Evolutionary conservation across 2,113 vertebrate genomes (phyloP).

Genomic region (Galbula dea): DNA sequence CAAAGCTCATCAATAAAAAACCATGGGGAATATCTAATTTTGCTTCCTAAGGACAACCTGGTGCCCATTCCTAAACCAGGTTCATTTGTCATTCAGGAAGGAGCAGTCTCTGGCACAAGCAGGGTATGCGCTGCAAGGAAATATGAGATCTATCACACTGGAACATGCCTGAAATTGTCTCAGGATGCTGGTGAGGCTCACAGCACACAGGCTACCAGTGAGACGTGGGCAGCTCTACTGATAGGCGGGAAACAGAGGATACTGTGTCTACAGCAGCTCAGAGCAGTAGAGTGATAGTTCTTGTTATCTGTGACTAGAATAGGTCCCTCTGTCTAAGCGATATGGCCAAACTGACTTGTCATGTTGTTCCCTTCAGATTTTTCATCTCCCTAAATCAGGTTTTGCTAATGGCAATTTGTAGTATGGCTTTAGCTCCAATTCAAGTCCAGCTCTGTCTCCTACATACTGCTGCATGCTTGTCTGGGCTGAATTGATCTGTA

Average conservation of each 20-base stretch:
- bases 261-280: rapidly evolving
- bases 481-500: not conserved
- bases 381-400: not conserved
- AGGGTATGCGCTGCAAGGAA: not conserved
- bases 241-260: not conserved
- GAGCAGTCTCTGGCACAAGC: not conserved
- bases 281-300: not conserved
- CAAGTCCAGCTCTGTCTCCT: not conserved
- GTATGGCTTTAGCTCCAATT: not conserved
- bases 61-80: not conserved
- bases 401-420: not conserved
- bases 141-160: not conserved
- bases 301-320: not conserved
- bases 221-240: not conserved
- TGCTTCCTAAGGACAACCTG: not conserved
- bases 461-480: not conserved
- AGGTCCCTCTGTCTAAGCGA: not conserved
- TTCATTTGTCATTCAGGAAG: not conserved
- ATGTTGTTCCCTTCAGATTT: not conserved
- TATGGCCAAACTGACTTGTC: rapidly evolving
- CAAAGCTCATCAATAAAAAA: not conserved
- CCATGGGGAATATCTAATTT: not conserved
- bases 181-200: not conserved
- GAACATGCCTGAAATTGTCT: not conserved
- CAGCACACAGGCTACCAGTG: not conserved